Base-by-base conservation (phyloP, 2,113 vertebrate species). In the Albula goreensis region DNA sequence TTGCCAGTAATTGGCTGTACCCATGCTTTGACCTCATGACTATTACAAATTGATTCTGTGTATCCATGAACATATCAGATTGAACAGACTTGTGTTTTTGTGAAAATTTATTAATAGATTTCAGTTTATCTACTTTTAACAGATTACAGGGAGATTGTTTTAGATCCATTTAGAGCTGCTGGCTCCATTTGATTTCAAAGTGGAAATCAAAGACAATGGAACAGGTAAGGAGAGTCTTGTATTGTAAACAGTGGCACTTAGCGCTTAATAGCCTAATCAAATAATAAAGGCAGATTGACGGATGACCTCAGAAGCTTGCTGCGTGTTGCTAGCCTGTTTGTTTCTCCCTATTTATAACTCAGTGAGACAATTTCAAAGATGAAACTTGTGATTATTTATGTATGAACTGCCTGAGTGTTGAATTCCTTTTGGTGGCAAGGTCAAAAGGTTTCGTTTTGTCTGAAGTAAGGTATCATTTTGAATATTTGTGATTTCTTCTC, bases 361-460 rank as follows among this genome's bases (percentile, higher is more conserved):
- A 93, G 93, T 94, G 94, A 94, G 94, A 95, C 93, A 95, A 94
- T 94, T 94, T 95, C 92, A 92, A 93, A 94, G 94, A 95, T 94
- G 93, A 93, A 95, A 94, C 94, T 94, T 93, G 95, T 95, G 95
- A 94, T 95, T 95, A 94, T 95, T 95, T 93, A 91, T 89, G 92
- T 86, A 89, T 91, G 88, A 94, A 92, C 92, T 94, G 84, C 84
- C 88, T 81, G 86, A 83, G 50, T 74, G 86, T 81, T 87, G 83
- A 84, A 86, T 86, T 89, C 86, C 83, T 90, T 88, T 93, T 89
- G 89, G 92, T 91, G 93, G 89, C 92, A 93, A 94, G 94, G 93
- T 93, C 92, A 94, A 95, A 93, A 95, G 93, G 94, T 94, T 41
- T 94, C 91, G 91, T 91, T 66, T 10, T 2, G n/a, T 8, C 19